Base-by-base conservation (phyloP, 2,113 vertebrate species). In the Zootoca vivipara region DNA sequence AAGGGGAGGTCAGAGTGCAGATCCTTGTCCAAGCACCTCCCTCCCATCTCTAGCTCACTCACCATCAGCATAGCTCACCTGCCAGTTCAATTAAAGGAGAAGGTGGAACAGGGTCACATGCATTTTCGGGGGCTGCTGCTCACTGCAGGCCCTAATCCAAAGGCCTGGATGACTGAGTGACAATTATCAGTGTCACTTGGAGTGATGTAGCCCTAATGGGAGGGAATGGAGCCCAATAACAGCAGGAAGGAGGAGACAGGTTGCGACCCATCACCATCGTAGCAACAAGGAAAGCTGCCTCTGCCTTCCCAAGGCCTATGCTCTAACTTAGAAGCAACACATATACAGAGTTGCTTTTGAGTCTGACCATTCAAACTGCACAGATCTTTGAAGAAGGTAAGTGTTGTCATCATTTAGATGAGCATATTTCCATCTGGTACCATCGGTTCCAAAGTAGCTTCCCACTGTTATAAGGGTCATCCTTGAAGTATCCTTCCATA, bases 1-100 rank as follows among this genome's bases (percentile, higher is more conserved):
- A 86, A 89, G 91, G 75, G 87, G 91, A 97, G 95, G 83, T 85
- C 22, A 90, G 92, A 91, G 91, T 82, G 79, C 89, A 85, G 92
- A 91, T 8, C 67, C 90, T 89, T 94, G 87, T 85, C 90, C 83
- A 67, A 52, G 69, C 6, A 35, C 62, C 33, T 78, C 42, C 72
- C 80, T 58, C 78, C 69, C 26, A 75, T 67, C 84, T 86, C 26
- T 77, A 77, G 7, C 69, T 69, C 16, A 28, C 80, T 52, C 18
- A 78, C 42, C 83, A 85, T 3, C 6, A 18, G 35, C 38, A 82
- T 74, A 87, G 72, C 58, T 75, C 58, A 56, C 70, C 46, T 69
- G 62, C 33, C 73, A 78, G 62, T 33, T 85, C 80, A 75, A 69
- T 85, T 82, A 86, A 67, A 89, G 64, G 22, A 24, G 70, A 89